phyloP scores from a whole-genome alignment of 2,888 invertebrate genomes.

The Lottia gigantea region DNA sequence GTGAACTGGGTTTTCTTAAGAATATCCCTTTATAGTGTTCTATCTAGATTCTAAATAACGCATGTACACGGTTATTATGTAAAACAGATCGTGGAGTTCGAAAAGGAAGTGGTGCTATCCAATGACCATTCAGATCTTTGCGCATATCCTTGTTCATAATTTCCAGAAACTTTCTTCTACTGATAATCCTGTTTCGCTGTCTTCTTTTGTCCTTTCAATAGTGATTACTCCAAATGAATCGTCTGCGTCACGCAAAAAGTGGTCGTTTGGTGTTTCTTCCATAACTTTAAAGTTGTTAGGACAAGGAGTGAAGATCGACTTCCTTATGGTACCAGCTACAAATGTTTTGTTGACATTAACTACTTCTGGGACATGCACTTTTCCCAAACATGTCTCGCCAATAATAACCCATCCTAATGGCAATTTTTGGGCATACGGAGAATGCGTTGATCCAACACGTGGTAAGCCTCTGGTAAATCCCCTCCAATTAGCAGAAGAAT shows the following conservation, averaged over 20 bases:
- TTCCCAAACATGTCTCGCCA: slow-evolving; percentile 33
- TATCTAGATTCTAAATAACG: no score
- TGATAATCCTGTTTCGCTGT: slow-evolving; percentile 24
- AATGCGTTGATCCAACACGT: slow-evolving; percentile 29
- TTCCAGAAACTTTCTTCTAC: slow-evolving; percentile 28
- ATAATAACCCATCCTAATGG: slow-evolving; percentile 30
- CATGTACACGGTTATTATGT: no score
- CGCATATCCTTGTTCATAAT: slow-evolving; percentile 23
- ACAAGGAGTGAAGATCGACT: slow-evolving; percentile 18
- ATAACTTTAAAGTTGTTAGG: slow-evolving; percentile 18
- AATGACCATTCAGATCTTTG: slow-evolving; percentile 16
- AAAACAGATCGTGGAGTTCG: no score
- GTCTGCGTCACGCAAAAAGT: no score
- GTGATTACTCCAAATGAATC: background rate
- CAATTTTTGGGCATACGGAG: slow-evolving; percentile 29
- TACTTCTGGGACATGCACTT: slow-evolving; percentile 20
- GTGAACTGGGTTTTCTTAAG: no score
- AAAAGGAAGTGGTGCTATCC: slow-evolving; percentile 11
- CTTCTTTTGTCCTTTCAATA: slow-evolving; percentile 20
- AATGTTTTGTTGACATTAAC: slow-evolving; percentile 22
- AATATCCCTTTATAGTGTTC: no score
- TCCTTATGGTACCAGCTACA: background rate
- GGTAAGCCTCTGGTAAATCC: slow-evolving; percentile 29
- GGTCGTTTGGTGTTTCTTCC: background rate
- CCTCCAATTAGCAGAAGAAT: slow-evolving; percentile 30